Base-by-base conservation (phyloP, 2,888 invertebrate genomes). In the Melangyna quadrimaculata region DNA sequence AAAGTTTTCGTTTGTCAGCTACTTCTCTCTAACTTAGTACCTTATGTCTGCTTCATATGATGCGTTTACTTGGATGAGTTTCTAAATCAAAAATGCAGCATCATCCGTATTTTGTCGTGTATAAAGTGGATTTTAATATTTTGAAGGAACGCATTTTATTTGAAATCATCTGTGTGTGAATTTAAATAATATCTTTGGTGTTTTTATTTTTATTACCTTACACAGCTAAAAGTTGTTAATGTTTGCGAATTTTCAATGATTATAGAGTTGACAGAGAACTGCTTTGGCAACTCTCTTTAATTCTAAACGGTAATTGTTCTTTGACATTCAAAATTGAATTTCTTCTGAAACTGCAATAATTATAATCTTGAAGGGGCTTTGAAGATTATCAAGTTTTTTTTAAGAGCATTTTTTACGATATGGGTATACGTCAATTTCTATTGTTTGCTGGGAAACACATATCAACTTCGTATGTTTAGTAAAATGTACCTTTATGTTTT, bases 1-100 rank as follows among this genome's bases (percentile, higher is more conserved):
- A 65, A 65, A 65, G 19, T 65, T 65, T 65, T 65, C 65, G 65
- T 65, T 65, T 65, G 65, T 65, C 65, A 65, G 65, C 65, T 65
- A 65, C 29, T 65, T 65, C 45, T 45, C 17, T n/a, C 22, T 12
- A 9, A n/a, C 3, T 43, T 10, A 10, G 24, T 29, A 10, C 17
- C 32, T n/a, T 61, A 9, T 12, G 14, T 22, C 37, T 35, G 35
- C 22, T 37, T 19, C 35, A n/a, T n/a, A n/a, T n/a, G n/a, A 57
- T 57, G 32, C 32, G 57, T 43, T 29, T 63, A 63, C 14, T 65
- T 65, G 45, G 65, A 65, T 65, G 65, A 45, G 45, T 65, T 65
- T 65, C 9, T 27, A 45, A 65, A 65, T 65, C 65, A 65, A 65
- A 65, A 65, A 65, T 65, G 65, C 65, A 65, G 45, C 65, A 65